phyloP scores from a whole-genome alignment of 2,888 invertebrate genomes.

The Cephus sareptanus region DNA sequence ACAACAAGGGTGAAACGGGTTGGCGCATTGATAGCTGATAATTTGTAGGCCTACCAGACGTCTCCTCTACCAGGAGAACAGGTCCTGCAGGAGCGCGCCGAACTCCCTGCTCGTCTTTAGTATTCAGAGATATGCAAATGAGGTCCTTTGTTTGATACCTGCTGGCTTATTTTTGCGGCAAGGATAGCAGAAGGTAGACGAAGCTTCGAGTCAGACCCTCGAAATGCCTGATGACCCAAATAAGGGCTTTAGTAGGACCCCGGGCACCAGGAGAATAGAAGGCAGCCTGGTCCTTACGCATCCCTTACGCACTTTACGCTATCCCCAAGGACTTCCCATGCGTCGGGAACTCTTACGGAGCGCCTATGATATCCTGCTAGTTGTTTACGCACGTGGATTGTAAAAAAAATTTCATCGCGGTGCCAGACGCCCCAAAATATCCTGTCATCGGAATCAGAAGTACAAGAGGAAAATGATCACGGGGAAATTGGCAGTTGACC shows the following conservation, averaged over 20 bases:
- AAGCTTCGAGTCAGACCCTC: slow-evolving; percentile 48
- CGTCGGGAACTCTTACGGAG: slow-evolving; percentile 34
- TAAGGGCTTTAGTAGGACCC: slow-evolving; percentile 66
- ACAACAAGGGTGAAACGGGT: no score
- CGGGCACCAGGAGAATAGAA: slow-evolving; percentile 58
- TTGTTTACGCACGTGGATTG: slow-evolving; percentile 60
- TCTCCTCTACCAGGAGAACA: slow-evolving; percentile 57
- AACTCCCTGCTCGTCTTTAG: slow-evolving; percentile 6
- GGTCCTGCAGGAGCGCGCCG: slow-evolving; percentile 19
- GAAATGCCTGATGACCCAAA: slow-evolving; percentile 61
- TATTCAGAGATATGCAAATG: slow-evolving; percentile 60
- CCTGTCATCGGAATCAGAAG: no score
- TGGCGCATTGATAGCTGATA: slow-evolving; percentile 38
- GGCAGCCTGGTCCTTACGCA: slow-evolving; percentile 34
- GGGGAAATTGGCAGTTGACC: no score
- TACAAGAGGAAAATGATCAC: no score
- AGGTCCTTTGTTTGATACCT: slow-evolving; percentile 65
- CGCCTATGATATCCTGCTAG: slow-evolving; percentile 59
- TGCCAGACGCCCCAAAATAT: no score
- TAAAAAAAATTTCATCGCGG: slow-evolving; percentile 46
- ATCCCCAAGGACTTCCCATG: slow-evolving; percentile 16
- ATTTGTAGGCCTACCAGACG: slow-evolving; percentile 65
- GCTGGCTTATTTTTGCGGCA: slow-evolving; percentile 62
- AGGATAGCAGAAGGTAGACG: slow-evolving; percentile 51
- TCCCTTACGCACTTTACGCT: slow-evolving; percentile 35